Evolutionary conservation across 2,797 vertebrate genomes (phyloP), one percentile per base, ranked within the genome.

Genomic region (Florisuga fusca): DNA sequence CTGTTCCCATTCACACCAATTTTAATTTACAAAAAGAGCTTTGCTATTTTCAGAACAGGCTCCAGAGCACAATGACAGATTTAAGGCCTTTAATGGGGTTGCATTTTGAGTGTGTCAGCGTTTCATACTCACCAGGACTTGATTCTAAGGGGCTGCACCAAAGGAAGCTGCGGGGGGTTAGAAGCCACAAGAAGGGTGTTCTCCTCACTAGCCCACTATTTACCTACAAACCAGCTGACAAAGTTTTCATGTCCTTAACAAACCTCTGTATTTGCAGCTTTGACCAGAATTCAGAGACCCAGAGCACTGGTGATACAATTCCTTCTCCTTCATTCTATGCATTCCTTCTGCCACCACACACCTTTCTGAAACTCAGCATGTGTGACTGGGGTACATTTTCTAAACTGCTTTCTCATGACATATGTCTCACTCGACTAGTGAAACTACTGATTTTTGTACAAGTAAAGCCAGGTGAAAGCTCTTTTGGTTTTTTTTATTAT

Each of bases 11-110:
- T 98, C 97, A 97, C 97, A 96, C 97, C 97, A 74, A 98, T 97
- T 98, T 98, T 98, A 97, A 98, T 98, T 98, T 97, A 96, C 96
- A 98, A 97, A 98, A 98, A 98, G 97, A 97, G 97, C 97, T 97
- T 97, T 97, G 97, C 98, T 98, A 98, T 98, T 98, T 98, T 98
- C 97, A 98, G 97, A 98, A 91, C 97, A 96, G 93, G 95, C 97
- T 98, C 97, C 96, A 94, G 93, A 94, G 96, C 96, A 98, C 98
- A 98, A 98, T 98, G 98, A 99, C 98, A 99, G 98, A 99, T 99
- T 99, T 99, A 99, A 98, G 97, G 97, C 97, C 98, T 98, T 98
- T 98, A 99, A 98, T 98, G 97, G 97, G 97, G 96, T 96, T 97
- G 97, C 94, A 73, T 98, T 99, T 98, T 97, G 97, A 98, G 94